Percentiles rank a stretch among this genome's conserved stretches.
phyloP scores from a whole-genome alignment of 2,888 invertebrate genomes.

The Muscina levida region DNA sequence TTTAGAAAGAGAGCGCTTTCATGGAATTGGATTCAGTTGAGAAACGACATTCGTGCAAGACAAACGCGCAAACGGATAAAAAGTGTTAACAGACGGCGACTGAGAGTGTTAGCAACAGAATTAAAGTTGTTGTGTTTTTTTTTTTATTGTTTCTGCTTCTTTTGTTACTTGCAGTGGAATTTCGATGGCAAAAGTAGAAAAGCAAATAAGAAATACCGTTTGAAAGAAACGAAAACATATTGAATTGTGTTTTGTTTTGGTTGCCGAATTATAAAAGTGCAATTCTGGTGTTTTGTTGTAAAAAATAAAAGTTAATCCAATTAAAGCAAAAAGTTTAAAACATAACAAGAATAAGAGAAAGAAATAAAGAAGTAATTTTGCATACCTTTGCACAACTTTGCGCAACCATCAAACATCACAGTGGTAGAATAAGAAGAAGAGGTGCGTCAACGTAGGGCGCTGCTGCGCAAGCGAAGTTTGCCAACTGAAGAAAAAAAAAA shows the following conservation, averaged over 20 bases:
- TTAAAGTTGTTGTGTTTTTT: conserved; percentile 25
- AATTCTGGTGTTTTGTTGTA: conserved; percentile 19
- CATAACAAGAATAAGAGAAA: background rate
- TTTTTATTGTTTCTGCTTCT: too few relatives aligned
- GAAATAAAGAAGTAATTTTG: conserved; percentile 31
- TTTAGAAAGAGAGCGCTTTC: conserved; percentile 55
- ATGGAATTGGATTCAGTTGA: conserved; percentile 67
- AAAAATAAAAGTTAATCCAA: conserved; percentile 31
- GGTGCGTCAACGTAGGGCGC: conserved; percentile 45
- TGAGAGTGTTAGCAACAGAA: conserved; percentile 12
- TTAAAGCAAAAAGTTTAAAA: background rate
- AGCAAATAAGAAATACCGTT: conserved; percentile 8
- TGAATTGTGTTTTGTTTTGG: background rate
- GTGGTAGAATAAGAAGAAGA: too few relatives aligned
- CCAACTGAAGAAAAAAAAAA: background rate
- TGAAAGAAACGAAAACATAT: conserved; percentile 21
- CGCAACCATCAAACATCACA: too few relatives aligned
- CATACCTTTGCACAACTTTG: conserved; percentile 20
- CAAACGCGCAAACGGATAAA: conserved; percentile 56
- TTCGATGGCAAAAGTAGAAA: background rate
- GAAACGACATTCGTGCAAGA: conserved; percentile 61
- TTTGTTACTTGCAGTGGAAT: conserved; percentile 28
- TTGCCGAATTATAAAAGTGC: conserved; percentile 35
- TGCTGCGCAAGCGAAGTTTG: conserved; percentile 61
- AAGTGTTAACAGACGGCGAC: conserved; percentile 6